A percentile compares a stretch with the other conserved stretches of the same genome.
These are phyloP conservation scores for Psilopsiagon aurifrons DNA, from an alignment of 2,113 vertebrate genomes.

Conservation along the genomic window DNA sequence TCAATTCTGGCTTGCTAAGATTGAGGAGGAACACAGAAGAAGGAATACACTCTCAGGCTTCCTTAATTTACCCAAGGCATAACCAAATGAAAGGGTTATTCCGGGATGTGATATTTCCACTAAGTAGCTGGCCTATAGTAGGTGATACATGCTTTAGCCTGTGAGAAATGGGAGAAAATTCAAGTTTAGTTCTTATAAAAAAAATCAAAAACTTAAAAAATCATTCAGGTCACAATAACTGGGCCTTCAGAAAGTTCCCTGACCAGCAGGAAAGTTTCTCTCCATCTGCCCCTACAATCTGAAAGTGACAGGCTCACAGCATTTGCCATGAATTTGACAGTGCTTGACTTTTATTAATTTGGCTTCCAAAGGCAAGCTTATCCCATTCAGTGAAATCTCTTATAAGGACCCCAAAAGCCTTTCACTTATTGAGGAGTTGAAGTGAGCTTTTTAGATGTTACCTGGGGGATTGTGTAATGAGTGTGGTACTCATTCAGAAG, in stretches of 20 bases:
- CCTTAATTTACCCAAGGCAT: background rate
- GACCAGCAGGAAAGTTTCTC: constrained; percentile 18
- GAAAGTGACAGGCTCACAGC: background rate
- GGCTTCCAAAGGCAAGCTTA: background rate
- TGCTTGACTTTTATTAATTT: constrained; percentile 23
- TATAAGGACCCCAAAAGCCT: background rate
- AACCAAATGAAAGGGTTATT: background rate
- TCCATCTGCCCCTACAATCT: constrained; percentile 11
- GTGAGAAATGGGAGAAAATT: background rate
- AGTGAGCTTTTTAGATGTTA: background rate
- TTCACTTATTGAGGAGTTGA: background rate
- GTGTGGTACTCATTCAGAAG: background rate
- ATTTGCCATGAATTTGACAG: background rate
- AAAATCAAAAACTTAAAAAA: background rate
- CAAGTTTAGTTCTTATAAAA: background rate
- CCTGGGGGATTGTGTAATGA: background rate
- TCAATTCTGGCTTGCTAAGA: background rate
- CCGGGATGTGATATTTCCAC: background rate
- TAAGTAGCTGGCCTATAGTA: background rate
- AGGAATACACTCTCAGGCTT: background rate
- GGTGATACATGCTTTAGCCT: background rate
- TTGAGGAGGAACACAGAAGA: background rate
- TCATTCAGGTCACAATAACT: background rate
- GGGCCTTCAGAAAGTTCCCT: constrained; percentile 5
- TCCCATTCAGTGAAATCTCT: background rate